These are phyloP conservation scores for Carcina quercana DNA, from an alignment of 2,888 invertebrate genomes.

Conservation along the genomic window DNA sequence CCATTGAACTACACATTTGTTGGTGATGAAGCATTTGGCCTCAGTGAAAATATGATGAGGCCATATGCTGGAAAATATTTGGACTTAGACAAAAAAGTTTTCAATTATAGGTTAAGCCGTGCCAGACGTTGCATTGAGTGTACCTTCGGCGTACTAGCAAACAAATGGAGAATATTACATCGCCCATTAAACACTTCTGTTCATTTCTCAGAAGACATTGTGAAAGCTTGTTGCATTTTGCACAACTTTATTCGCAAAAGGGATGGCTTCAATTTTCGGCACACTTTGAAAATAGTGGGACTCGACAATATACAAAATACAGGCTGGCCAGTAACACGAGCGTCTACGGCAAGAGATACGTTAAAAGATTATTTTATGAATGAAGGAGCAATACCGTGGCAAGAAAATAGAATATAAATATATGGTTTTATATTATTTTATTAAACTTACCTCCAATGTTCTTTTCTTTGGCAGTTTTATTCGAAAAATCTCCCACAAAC, in stretches of 20 bases:
- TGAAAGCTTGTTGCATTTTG: conserved; percentile 11
- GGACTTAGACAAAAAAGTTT: background rate
- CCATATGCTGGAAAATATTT: conserved; percentile 5
- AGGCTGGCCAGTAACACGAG: conserved; percentile 15
- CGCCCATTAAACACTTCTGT: conserved; percentile 9
- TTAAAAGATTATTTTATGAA: conserved; percentile 23
- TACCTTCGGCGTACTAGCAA: conserved; percentile 4
- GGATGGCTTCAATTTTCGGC: conserved; percentile 15
- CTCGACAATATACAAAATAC: conserved; percentile 18
- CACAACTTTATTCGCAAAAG: conserved; percentile 10
- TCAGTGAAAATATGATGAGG: conserved; percentile 10
- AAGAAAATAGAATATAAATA: conserved; percentile 22
- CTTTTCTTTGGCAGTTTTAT: too few species aligned
- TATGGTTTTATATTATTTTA: too few species aligned
- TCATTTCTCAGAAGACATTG: conserved; percentile 8
- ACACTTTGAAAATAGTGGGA: conserved; percentile 17
- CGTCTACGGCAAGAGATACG: conserved; percentile 18
- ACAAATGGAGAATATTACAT: conserved; percentile 7
- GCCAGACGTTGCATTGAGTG: conserved; percentile 12
- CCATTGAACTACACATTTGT: conserved; percentile 17
- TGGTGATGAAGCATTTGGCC: conserved; percentile 15
- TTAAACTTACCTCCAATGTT: too few species aligned
- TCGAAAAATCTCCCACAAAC: too few species aligned
- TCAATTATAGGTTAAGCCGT: conserved; percentile 12
- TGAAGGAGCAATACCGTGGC: conserved; percentile 21